Base-by-base conservation (phyloP, 2,888 invertebrate species). In the Leptogaster cylindrica region DNA sequence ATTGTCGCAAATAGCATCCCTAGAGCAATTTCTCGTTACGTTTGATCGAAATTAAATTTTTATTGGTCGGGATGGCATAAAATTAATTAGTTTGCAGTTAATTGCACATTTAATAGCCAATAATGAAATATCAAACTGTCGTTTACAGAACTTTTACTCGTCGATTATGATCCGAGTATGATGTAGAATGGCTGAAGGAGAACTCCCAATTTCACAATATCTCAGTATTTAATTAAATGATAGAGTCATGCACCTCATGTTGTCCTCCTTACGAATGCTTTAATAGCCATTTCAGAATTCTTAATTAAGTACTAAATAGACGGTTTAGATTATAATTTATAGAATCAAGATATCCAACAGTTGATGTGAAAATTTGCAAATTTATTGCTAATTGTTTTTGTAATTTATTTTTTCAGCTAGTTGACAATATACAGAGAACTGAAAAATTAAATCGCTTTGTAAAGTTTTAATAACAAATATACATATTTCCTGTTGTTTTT, bases 61-160 rank as follows among this genome's bases (percentile, higher is more conserved):
- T 61, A 61, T 61, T 44, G 44, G 14, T 28, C 16, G n/a, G 20
- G 44, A 16, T 44, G 27, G 41, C 44, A 61, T 61, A 61, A 61
- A 61, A 61, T 44, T 61, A 61, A 61, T 61, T 61, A 61, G 44
- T 61, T 61, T 61, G 44, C 7, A n/a, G 41, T 61, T 61, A 61
- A 61, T 61, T 61, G 61, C 28, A 28, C 61, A 28, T 61, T 61
- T 61, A 18, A 61, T 28, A 44, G 28, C 27, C 61, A 61, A 61
- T 61, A 61, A 61, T 61, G 61, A 28, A 61, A 44, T 61, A 55
- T 55, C n/a, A 25, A 55, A 55, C 55, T 55, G 55, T 55, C 55
- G 55, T 55, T 55, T 36, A 55, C 55, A 55, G 55, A 20, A 7
- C 39, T 55, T 12, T n/a, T 55, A 39, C 55, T 36, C 39, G n/a